phyloP scores from a whole-genome alignment of 1,140 invertebrate species.

The Phymastichus coffea region DNA sequence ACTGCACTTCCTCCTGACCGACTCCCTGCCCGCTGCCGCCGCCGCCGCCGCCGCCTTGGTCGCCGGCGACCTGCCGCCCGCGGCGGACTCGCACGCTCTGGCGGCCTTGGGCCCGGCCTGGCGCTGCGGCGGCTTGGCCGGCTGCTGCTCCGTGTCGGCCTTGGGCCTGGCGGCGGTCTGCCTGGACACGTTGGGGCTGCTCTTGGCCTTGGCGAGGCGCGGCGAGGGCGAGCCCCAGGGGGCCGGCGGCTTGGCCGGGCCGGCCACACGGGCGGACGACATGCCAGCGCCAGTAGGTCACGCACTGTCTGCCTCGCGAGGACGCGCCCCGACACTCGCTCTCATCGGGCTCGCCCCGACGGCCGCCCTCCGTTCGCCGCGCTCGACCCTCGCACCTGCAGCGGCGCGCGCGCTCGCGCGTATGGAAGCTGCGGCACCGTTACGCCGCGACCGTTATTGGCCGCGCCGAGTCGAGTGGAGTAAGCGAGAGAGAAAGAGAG shows the following conservation, averaged over 20 bases:
- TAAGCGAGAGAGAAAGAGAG: background rate
- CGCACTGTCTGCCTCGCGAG: no score
- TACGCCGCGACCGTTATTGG: background rate
- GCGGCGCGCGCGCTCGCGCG: no score
- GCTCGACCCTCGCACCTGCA: conserved; percentile 13
- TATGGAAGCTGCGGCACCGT: no score
- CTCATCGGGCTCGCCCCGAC: no score
- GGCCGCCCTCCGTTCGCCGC: conserved; percentile 1
- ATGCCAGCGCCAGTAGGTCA: background rate
- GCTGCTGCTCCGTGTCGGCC: background rate
- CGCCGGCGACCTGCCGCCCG: background rate
- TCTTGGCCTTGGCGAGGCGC: conserved; percentile 44
- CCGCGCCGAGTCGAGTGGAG: conserved; percentile 13
- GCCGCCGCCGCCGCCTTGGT: conserved; percentile 1
- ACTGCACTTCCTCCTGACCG: conserved; percentile 4
- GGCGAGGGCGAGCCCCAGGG: conserved; percentile 20
- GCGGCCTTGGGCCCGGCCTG: background rate
- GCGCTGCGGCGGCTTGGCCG: background rate
- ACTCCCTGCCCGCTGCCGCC: conserved; percentile 8
- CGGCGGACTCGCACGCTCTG: background rate
- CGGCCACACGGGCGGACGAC: background rate
- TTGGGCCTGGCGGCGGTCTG: background rate
- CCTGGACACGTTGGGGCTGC: conserved; percentile 48
- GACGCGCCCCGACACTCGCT: no score
- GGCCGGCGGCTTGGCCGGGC: no score